phyloP scores from a whole-genome alignment of 2,797 vertebrate genomes.

The Diglossa cyanea region DNA sequence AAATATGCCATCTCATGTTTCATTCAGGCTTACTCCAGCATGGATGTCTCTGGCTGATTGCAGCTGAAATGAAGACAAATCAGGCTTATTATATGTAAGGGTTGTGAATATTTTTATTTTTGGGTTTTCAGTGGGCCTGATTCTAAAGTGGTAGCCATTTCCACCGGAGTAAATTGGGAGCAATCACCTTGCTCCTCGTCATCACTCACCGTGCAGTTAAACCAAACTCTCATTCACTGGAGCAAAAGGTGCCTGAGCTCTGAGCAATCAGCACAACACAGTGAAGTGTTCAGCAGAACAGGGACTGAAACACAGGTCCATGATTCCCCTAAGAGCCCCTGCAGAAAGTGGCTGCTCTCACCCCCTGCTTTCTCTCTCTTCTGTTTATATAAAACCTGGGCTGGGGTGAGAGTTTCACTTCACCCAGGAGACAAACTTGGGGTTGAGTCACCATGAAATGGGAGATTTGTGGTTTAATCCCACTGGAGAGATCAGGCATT shows the following conservation, averaged over 20 bases:
- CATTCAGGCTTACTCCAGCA: constrained; percentile 33
- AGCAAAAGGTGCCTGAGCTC: not conserved
- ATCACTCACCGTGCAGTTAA: not conserved
- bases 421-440: not conserved
- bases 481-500: not conserved
- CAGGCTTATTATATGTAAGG: constrained; percentile 47
- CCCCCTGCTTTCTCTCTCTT: not conserved
- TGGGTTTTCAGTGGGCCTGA: constrained; percentile 18
- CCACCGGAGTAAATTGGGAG: constrained; percentile 16
- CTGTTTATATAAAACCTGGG: not conserved
- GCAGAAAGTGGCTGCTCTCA: not conserved
- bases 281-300: not conserved
- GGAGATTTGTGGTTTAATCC: not conserved
- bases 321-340: not conserved
- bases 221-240: not conserved
- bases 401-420: not conserved
- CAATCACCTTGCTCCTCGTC: constrained; percentile 28
- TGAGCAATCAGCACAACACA: not conserved
- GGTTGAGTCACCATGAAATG: not conserved
- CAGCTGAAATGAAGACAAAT: constrained; percentile 51
- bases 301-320: not conserved
- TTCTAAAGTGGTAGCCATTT: constrained; percentile 46
- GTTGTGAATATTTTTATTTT: constrained; percentile 54
- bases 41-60: constrained; percentile 16
- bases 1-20: constrained; percentile 36